A percentile compares a stretch with the other conserved stretches of the same genome.
Conservation (phyloP, 53 echinoderm and acorn worm genomes). For the Glandiceps talaboti region DNA sequence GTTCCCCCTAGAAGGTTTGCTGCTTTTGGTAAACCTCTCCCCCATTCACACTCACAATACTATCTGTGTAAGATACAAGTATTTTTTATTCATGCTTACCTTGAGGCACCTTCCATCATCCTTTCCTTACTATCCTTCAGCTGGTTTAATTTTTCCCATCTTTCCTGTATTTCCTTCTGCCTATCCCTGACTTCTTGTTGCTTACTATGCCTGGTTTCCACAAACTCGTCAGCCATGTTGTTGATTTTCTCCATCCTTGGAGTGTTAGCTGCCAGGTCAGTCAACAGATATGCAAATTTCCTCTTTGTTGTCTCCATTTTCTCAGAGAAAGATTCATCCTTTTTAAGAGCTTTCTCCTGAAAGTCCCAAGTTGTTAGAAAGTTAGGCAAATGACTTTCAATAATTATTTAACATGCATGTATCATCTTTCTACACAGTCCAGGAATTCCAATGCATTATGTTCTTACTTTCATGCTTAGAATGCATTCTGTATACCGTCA, state of each 20-base stretch:
- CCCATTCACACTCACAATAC: no score
- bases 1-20: no score
- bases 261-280: slow-evolving; percentile 78
- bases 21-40: no score
- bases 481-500: no score
- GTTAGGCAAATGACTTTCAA: no score
- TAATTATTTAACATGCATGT: no score
- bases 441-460: no score
- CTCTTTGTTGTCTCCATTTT: slow-evolving; percentile 53
- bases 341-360: slow-evolving; percentile 69
- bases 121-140: slow-evolving; percentile 88
- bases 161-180: slow-evolving; percentile 69
- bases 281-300: slow-evolving; percentile 89
- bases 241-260: slow-evolving; percentile 76
- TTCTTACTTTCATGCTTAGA: no score
- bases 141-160: slow-evolving; percentile 57
- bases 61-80: no score
- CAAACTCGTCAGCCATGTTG: slow-evolving; percentile 93
- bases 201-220: slow-evolving; percentile 92
- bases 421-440: no score
- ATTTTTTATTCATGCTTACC: slow-evolving; percentile 40
- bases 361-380: not conserved
- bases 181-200: slow-evolving; percentile 60
- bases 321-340: slow-evolving; percentile 76
- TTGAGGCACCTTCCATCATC: slow-evolving; percentile 87